Evolutionary conservation across 2,113 vertebrate species (phyloP).

Genomic region (Pampusana beccarii): DNA sequence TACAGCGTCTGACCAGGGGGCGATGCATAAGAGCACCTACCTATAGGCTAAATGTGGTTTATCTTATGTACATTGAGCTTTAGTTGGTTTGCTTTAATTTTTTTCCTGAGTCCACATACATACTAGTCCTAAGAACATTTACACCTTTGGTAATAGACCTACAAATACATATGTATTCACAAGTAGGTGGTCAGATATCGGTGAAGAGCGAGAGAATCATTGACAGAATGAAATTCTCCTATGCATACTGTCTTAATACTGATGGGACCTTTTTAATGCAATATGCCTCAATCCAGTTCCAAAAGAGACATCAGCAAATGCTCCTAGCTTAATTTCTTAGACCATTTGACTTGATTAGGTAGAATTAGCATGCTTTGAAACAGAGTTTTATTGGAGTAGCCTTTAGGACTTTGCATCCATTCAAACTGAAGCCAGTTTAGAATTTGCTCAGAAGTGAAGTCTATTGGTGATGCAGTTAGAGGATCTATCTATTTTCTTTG

Average conservation of each 20-base stretch:
- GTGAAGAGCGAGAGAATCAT: background rate
- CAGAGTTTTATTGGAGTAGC: background rate
- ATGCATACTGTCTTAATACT: background rate
- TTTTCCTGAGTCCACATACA: background rate
- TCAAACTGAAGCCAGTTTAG: background rate
- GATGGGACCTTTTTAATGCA: background rate
- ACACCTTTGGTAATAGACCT: background rate
- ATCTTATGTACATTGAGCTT: background rate
- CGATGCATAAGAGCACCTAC: background rate
- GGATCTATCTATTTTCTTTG: background rate
- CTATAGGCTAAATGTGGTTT: background rate
- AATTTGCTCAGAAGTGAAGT: background rate
- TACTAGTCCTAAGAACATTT: background rate
- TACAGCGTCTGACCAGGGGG: background rate
- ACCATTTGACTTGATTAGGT: background rate
- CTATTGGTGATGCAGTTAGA: background rate
- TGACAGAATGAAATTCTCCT: background rate
- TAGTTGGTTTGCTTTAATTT: background rate
- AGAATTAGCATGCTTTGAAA: background rate
- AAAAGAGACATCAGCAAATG: background rate
- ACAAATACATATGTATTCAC: background rate
- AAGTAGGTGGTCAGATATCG: background rate
- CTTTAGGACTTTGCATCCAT: background rate
- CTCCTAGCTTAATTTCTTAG: background rate
- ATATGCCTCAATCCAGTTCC: background rate